Evolutionary conservation across 2,113 vertebrate genomes (phyloP).

Genomic region (Epinephelus moara): DNA sequence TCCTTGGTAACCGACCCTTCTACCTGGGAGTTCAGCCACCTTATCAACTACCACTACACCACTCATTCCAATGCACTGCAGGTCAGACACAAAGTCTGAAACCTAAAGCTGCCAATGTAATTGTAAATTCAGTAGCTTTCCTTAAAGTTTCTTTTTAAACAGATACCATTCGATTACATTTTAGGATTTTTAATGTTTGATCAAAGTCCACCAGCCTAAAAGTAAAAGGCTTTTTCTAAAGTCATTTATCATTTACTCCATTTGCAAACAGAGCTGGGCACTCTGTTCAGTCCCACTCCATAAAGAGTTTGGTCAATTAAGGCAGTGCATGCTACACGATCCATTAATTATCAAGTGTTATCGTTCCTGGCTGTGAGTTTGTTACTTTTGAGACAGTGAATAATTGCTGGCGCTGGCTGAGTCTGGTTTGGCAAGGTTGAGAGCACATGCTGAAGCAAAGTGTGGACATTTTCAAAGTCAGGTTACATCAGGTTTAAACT

Average conservation of each 20-base stretch:
- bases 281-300: background rate
- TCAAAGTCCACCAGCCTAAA: background rate
- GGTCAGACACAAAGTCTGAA: background rate
- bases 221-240: background rate
- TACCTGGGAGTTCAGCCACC: too few species aligned
- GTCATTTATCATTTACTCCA: background rate
- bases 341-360: background rate
- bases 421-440: background rate
- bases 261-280: background rate
- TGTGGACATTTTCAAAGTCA: background rate
- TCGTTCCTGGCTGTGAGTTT: background rate
- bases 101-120: background rate
- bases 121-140: background rate
- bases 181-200: background rate
- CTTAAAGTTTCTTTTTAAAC: background rate
- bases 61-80: background rate
- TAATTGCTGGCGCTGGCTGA: background rate
- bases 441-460: background rate
- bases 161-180: too few species aligned
- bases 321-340: background rate
- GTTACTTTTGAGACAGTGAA: background rate
- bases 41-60: too few species aligned
- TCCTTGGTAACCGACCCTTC: too few species aligned
- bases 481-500: background rate
- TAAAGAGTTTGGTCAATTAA: background rate